Evolutionary conservation across 2,888 invertebrate genomes (phyloP).

Genomic region (Campoplex capitator): DNA sequence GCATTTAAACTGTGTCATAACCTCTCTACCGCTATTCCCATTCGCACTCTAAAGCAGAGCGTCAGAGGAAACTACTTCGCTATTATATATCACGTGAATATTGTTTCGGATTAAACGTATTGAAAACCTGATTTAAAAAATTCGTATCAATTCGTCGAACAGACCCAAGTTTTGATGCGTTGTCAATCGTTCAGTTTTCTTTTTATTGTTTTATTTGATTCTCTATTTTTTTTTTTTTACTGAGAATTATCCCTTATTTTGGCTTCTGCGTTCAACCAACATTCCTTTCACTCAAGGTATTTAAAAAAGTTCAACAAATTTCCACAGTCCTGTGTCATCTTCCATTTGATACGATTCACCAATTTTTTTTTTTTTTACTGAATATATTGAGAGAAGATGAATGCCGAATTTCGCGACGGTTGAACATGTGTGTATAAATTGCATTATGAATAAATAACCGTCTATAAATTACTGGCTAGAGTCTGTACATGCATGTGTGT

Average conservation of each 20-base stretch:
- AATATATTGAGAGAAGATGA: background rate
- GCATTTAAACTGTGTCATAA: slow-evolving; percentile 80
- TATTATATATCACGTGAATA: slow-evolving; percentile 62
- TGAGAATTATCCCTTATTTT: too few relatives aligned
- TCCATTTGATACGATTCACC: background rate
- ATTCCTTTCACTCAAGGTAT: background rate
- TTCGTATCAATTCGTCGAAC: too few relatives aligned
- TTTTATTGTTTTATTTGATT: too few relatives aligned
- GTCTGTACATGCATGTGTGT: slow-evolving; percentile 14
- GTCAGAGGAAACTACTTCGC: slow-evolving; percentile 69
- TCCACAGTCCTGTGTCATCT: background rate
- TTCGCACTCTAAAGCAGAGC: slow-evolving; percentile 28
- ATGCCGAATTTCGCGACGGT: slow-evolving; percentile 10
- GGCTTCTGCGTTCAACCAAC: background rate
- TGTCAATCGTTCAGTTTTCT: too few relatives aligned
- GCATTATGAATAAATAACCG: slow-evolving; percentile 38
- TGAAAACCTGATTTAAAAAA: background rate
- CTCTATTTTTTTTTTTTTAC: too few relatives aligned
- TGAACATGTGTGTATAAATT: slow-evolving; percentile 2
- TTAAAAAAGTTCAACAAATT: background rate
- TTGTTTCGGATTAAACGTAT: slow-evolving; percentile 64
- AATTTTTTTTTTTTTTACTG: background rate
- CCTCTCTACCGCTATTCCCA: slow-evolving; percentile 45
- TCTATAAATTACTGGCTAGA: slow-evolving; percentile 43
- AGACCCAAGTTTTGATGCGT: too few relatives aligned